These are phyloP conservation scores for Suricata suricatta DNA, from an alignment of 2,113 vertebrate genomes.

Conservation along the genomic window DNA sequence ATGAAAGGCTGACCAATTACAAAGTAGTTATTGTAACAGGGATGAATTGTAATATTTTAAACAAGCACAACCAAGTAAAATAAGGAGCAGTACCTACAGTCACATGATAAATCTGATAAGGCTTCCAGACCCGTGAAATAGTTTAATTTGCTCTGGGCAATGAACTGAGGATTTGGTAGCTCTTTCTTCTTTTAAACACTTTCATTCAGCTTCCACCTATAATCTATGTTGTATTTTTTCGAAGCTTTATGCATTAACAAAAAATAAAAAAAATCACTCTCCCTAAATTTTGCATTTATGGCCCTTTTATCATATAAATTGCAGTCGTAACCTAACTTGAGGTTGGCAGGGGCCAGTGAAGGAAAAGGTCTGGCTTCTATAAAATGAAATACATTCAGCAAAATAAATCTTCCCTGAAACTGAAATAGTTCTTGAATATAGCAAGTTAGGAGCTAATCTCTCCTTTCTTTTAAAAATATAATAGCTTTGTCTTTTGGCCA, in stretches of 20 bases:
- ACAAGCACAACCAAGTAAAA: background rate
- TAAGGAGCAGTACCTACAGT: background rate
- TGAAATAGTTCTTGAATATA: conserved; percentile 47
- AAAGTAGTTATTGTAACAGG: background rate
- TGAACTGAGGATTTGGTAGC: background rate
- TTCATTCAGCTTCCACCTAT: conserved; percentile 48
- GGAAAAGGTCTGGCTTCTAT: conserved; percentile 62
- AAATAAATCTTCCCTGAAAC: conserved; percentile 74
- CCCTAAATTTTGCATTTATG: conserved; percentile 67
- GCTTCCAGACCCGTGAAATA: conserved; percentile 19
- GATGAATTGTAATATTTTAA: conserved; percentile 33
- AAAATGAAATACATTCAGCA: conserved; percentile 61
- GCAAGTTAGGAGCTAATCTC: conserved; percentile 50
- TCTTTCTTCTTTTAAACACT: conserved; percentile 59
- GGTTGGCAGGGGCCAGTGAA: conserved; percentile 42
- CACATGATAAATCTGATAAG: conserved; percentile 46
- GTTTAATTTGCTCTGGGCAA: conserved; percentile 52
- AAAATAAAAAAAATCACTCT: conserved; percentile 19
- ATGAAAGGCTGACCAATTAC: background rate
- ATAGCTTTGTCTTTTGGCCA: conserved; percentile 53
- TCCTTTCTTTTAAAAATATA: conserved; percentile 52
- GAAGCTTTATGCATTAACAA: conserved; percentile 52
- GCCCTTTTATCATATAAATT: conserved; percentile 74
- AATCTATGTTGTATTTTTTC: conserved; percentile 62
- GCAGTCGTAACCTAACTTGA: conserved; percentile 64